A percentile compares a stretch with the other conserved stretches of the same genome.
Evolutionary conservation across 2,797 vertebrate species (phyloP).

Genomic region (Argyrosomus regius): DNA sequence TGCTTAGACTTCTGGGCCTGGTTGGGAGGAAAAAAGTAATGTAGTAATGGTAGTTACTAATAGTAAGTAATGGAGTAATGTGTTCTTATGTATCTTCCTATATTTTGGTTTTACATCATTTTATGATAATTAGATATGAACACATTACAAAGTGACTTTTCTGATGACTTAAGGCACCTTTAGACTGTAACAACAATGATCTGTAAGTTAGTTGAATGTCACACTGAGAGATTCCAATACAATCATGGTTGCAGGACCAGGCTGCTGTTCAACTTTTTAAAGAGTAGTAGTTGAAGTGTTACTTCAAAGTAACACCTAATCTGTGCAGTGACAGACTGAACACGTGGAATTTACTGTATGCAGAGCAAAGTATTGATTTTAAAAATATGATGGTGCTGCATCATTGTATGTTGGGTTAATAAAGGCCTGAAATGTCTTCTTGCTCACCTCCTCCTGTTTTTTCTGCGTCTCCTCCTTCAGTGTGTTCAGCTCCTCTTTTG

Average conservation of each 20-base stretch:
- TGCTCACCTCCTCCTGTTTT: slow-evolving; percentile 89
- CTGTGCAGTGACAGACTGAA: neutral
- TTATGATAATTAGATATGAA: neutral
- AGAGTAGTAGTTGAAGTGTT: too few species aligned
- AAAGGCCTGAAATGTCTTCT: neutral
- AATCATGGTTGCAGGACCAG: too few species aligned
- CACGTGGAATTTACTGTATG: neutral
- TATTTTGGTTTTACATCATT: neutral
- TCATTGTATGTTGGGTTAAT: neutral
- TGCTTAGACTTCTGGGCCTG: slow-evolving; percentile 88
- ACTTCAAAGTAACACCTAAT: too few species aligned
- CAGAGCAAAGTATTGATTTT: neutral
- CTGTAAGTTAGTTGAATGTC: neutral
- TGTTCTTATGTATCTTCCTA: neutral
- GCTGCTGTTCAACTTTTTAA: too few species aligned
- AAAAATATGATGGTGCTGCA: neutral
- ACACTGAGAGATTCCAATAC: neutral
- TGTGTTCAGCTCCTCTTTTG: slow-evolving; percentile 72
- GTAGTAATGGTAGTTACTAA: too few species aligned
- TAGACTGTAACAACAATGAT: neutral
- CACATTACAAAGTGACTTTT: neutral
- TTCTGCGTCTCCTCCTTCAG: slow-evolving; percentile 78
- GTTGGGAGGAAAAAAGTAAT: neutral
- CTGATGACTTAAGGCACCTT: neutral
- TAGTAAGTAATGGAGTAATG: neutral